Percentiles rank a stretch among this genome's conserved stretches.
These are phyloP conservation scores for Leptinotarsa peninsularis DNA, from an alignment of 2,888 invertebrate genomes.

Conservation along the genomic window DNA sequence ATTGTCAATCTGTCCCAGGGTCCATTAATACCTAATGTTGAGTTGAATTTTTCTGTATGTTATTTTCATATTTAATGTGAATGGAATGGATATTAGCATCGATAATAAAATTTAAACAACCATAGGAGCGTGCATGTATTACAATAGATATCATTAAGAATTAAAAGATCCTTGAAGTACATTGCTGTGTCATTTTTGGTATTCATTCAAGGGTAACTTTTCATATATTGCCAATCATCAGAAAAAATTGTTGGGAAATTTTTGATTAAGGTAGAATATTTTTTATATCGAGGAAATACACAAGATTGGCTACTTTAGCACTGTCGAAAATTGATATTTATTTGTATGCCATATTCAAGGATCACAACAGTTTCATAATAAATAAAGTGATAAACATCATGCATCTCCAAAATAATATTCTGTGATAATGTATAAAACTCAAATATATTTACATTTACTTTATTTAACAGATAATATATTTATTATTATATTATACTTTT, in stretches of 20 bases:
- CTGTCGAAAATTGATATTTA: background rate
- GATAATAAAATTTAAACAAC: slow-evolving; percentile 15
- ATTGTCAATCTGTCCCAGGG: slow-evolving; percentile 49
- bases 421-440: slow-evolving; percentile 20
- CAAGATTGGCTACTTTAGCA: background rate
- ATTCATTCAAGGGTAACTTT: background rate
- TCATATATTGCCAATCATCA: background rate
- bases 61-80: slow-evolving; percentile 15
- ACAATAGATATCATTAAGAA: slow-evolving; percentile 5
- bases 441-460: slow-evolving; percentile 14
- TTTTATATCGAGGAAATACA: background rate
- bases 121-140: slow-evolving; percentile 34
- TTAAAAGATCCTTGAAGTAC: slow-evolving; percentile 6
- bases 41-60: slow-evolving; percentile 17
- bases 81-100: slow-evolving; percentile 3
- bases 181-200: background rate
- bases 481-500: slow-evolving; percentile 14
- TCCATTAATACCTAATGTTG: slow-evolving; percentile 32
- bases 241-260: no score
- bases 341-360: slow-evolving; percentile 10
- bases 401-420: slow-evolving; percentile 16
- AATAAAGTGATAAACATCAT: background rate
- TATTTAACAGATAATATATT: slow-evolving; percentile 17
- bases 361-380: slow-evolving; percentile 7
- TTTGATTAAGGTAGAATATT: no score